Evolutionary conservation across 2,113 vertebrate genomes (phyloP).

Genomic region (Apodemus sylvaticus): DNA sequence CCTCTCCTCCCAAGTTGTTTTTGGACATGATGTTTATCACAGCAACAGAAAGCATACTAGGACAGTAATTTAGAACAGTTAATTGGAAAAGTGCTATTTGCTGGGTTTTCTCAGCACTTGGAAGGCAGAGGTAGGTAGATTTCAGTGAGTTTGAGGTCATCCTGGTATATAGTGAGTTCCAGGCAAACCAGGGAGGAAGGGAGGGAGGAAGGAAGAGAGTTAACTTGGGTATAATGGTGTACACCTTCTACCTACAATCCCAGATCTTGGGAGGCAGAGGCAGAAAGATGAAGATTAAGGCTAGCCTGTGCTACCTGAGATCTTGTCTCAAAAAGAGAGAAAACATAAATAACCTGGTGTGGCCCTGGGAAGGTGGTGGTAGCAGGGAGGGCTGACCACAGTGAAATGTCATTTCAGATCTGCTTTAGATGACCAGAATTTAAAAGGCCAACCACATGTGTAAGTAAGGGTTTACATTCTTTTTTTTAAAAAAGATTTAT

Average conservation of each 20-base stretch:
- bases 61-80: not conserved
- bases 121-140: not conserved
- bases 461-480: not conserved
- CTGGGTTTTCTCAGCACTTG: not conserved
- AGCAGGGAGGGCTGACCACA: not conserved
- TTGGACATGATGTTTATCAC: not conserved
- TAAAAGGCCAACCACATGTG: not conserved
- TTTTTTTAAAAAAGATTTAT: too few relatives aligned
- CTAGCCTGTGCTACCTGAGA: not conserved
- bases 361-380: not conserved
- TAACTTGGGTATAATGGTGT: too few relatives aligned
- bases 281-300: not conserved
- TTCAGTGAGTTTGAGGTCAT: not conserved
- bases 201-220: too few relatives aligned
- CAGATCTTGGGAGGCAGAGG: not conserved
- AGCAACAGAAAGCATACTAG: not conserved
- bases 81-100: not conserved
- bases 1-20: too few relatives aligned
- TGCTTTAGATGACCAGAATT: not conserved
- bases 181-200: too few relatives aligned
- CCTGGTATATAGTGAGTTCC: not conserved
- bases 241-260: not conserved
- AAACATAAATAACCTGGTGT: not conserved
- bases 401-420: not conserved
- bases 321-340: not conserved